phyloP scores from a whole-genome alignment of 2,113 vertebrate genomes.

The Sinocyclocheilus anophthalmus region DNA sequence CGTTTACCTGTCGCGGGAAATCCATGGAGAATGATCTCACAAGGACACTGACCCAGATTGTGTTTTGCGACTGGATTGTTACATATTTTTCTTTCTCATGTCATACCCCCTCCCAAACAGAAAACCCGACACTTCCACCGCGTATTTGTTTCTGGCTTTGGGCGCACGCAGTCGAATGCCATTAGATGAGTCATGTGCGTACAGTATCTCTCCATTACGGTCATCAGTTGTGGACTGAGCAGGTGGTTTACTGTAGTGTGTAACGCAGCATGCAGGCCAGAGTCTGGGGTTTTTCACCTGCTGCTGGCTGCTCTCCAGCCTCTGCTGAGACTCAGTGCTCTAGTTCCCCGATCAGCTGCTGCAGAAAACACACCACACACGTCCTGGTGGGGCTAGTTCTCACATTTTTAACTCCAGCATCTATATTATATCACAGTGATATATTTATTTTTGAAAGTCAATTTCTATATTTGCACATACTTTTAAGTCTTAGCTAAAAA shows the following conservation, averaged over 20 bases:
- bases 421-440: not conserved
- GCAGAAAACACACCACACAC: constrained; percentile 34
- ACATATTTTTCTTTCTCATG: no score
- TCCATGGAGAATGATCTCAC: no score
- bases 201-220: constrained; percentile 30
- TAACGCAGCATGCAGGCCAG: constrained; percentile 68
- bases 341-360: constrained; percentile 53
- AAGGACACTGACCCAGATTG: no score
- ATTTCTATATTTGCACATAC: not conserved
- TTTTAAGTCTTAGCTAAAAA: not conserved
- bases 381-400: constrained; percentile 11
- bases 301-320: constrained; percentile 64
- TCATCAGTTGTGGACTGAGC: constrained; percentile 29
- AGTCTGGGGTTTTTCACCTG: constrained; percentile 64
- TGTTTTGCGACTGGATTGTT: no score
- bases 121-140: no score
- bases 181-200: constrained; percentile 34
- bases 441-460: not conserved
- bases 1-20: no score
- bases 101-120: no score
- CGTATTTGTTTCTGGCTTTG: constrained; percentile 31
- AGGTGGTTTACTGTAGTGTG: constrained; percentile 60
- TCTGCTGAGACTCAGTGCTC: constrained; percentile 56
- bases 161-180: not conserved
- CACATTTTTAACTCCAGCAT: not conserved